Conservation (phyloP, 1,140 invertebrate species). For the Octopus bimaculoides region DNA sequence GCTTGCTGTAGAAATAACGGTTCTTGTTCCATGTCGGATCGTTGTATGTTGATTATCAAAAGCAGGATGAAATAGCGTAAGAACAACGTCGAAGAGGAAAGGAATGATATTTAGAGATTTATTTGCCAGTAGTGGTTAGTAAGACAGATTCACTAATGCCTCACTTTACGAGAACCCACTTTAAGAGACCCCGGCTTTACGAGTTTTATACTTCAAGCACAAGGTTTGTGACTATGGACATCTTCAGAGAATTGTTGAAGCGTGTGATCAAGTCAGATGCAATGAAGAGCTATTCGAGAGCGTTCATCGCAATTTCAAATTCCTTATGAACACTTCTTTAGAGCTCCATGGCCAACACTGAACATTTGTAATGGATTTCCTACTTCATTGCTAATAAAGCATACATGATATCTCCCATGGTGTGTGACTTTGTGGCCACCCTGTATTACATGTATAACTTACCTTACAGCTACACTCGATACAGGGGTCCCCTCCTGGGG, state of each 20-base stretch:
- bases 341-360: neutral
- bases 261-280: too few species aligned
- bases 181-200: neutral
- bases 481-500: conserved; percentile 41
- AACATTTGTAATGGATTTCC: neutral
- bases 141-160: neutral
- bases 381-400: neutral
- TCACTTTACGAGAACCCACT: neutral
- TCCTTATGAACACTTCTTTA: neutral
- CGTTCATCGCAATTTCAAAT: too few species aligned
- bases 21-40: too few species aligned
- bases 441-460: neutral
- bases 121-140: neutral
- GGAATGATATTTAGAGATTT: neutral
- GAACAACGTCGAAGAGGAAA: neutral
- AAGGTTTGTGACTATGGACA: too few species aligned
- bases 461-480: conserved; percentile 49
- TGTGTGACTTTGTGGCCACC: neutral
- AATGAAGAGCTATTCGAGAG: too few species aligned
- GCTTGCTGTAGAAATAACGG: too few species aligned
- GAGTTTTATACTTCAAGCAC: too few species aligned
- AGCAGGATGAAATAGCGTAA: too few species aligned
- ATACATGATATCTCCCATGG: neutral
- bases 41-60: too few species aligned
- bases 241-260: too few species aligned